phyloP scores from a whole-genome alignment of 2,113 vertebrate genomes.

The Paradisaea rubra region DNA sequence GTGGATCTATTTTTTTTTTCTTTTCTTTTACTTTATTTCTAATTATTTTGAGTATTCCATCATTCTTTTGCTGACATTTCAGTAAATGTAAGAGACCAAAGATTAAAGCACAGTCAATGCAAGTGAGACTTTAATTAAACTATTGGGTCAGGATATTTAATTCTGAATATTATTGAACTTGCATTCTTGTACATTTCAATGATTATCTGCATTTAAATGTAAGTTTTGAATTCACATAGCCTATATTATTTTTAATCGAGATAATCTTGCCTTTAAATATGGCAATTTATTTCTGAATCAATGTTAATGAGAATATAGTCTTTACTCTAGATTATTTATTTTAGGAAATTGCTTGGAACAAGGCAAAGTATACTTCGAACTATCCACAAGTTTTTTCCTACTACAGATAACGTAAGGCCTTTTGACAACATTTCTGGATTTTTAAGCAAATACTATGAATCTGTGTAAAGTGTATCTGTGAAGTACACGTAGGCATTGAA shows the following conservation, averaged over 20 bases:
- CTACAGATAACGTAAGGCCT: not conserved
- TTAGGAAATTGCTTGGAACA: not conserved
- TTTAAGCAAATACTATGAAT: not conserved
- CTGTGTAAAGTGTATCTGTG: not conserved
- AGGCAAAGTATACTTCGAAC: not conserved
- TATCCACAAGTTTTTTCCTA: not conserved
- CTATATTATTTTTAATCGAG: not conserved
- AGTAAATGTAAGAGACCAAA: not conserved
- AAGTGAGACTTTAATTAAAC: slow-evolving; percentile 27
- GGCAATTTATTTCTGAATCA: not conserved
- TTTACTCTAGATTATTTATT: not conserved
- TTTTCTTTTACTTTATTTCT: not conserved
- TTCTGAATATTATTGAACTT: not conserved
- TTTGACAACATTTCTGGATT: not conserved
- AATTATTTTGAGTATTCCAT: not conserved
- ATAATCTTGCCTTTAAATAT: not conserved
- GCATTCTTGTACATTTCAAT: not conserved
- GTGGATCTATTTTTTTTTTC: not conserved
- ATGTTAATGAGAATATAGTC: not conserved
- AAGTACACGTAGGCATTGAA: not conserved
- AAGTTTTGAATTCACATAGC: not conserved
- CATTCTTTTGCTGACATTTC: not conserved
- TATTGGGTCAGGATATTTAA: not conserved
- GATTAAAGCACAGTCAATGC: not conserved
- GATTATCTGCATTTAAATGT: not conserved